Base-by-base conservation (phyloP, 2,113 vertebrate genomes). In the Chlorodrepanis virens region DNA sequence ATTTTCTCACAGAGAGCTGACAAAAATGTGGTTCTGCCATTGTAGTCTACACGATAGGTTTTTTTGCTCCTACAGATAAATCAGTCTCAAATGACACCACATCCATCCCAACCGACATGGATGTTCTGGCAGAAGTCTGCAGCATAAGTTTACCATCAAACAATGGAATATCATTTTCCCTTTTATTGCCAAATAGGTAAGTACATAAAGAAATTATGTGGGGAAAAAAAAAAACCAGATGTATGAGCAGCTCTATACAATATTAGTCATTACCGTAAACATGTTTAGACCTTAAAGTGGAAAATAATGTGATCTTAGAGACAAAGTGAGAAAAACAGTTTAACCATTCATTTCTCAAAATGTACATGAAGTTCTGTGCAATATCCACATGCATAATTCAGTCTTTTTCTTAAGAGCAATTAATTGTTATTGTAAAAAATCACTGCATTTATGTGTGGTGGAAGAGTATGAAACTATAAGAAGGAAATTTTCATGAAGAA, bases 31-130 rank as follows among this genome's bases (percentile, higher is more conserved):
- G 14, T 87, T 87, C 69, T 96, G 28, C 24, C 22, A 12, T 29
- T 72, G 12, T 15, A 80, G 42, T 61, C 33, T 67, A 10, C 5
- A 2, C 0, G 0, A 50, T 17, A 45, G 4, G 11, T n/a, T 75
- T 67, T 86, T 87, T 87, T 82, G 11, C 29, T 87, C 21, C 33
- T 69, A 50, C 80, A 81, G 42, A 9, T 82, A 65, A 81, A 81
- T 87, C 45, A 61, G 27, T 74, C 52, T 83, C 45, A 72, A 47
- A 74, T 74, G 50, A 53, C 35, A 89, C 50, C 42, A 69, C n/a
- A 57, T 81, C 39, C 39, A 19, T 54, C 20, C 20, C 28, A 74
- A 2, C 7, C 53, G 64, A 60, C 37, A 44, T 33, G 25, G 54
- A 17, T 84, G 12, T 63, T 87, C n/a, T 71, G 27, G 25, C 28